Percentiles rank a stretch among this genome's conserved stretches.
These are phyloP conservation scores for Carassius carassius DNA, from an alignment of 2,113 vertebrate species.

Conservation along the genomic window DNA sequence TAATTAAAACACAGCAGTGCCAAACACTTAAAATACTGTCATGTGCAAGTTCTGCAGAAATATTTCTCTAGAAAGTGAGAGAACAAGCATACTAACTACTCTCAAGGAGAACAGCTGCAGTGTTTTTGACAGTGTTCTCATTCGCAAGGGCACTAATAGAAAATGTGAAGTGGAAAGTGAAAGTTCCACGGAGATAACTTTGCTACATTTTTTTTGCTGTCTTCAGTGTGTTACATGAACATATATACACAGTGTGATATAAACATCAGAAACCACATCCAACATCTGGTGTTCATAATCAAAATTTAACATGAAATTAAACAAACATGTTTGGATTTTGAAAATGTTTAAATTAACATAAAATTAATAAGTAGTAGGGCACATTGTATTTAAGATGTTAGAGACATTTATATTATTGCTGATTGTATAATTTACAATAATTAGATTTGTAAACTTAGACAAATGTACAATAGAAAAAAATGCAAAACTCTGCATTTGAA, in stretches of 20 bases:
- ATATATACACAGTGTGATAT: not conserved
- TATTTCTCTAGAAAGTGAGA: not conserved
- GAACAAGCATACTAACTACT: not conserved
- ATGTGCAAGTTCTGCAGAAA: not conserved
- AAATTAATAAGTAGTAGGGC: not conserved
- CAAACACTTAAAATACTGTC: not conserved
- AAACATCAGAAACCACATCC: not conserved
- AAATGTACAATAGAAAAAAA: no score
- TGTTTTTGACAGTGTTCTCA: slow-evolving; percentile 2
- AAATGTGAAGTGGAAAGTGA: not conserved
- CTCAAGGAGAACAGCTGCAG: slow-evolving; percentile 6
- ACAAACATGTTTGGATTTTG: not conserved
- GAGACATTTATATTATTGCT: no score
- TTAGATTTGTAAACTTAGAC: no score
- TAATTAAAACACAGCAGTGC: not conserved
- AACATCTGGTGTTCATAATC: not conserved
- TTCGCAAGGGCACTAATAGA: slow-evolving; percentile 7
- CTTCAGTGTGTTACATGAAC: not conserved
- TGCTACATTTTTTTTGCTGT: not conserved
- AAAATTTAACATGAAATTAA: not conserved
- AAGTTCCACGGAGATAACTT: not conserved
- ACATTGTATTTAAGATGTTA: no score
- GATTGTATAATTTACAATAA: no score
- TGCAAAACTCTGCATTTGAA: no score
- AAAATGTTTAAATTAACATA: not conserved